Base-by-base conservation (phyloP, 2,113 vertebrate genomes). In the Cinclus cinclus region DNA sequence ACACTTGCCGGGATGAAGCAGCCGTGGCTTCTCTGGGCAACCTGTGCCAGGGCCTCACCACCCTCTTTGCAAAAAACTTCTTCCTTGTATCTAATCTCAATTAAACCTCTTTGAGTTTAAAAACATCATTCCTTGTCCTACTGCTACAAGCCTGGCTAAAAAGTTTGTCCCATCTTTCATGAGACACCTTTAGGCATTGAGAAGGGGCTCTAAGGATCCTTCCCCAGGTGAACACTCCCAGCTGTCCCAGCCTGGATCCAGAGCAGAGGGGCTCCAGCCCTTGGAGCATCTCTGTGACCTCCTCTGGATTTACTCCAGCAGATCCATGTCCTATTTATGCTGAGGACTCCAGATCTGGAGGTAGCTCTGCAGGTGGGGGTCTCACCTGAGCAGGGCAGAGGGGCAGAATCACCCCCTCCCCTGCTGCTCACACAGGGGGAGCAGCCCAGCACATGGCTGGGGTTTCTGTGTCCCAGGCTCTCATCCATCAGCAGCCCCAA, bases 261-360 rank as follows among this genome's bases (percentile, higher is more conserved):
- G 24, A 68, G 70, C 53, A 76, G 24, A 74, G 10, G 37, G 30
- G 3, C 35, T 76, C 9, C 47, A 90, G 70, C 12, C 6, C 47
- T 55, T 0, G 1, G n/a, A 55, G 0, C 17, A 69, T 1, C 14
- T 90, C n/a, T 0, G 0, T 31, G n/a, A 41, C 9, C 8, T 76
- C 30, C 71, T 76, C 47, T 69, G 49, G 47, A 62, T 6, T 63
- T 18, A 1, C 25, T 62, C 17, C 63, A 62, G 63, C 24, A 83
- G 41, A 14, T 62, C 62, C 70, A 62, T 0, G 1, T 35, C 25
- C 18, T n/a, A 0, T 9, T 88, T n/a, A 5, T 64, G 67, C 16
- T 28, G 50, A 50, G 30, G 22, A 62, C 1, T 14, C 55, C 60
- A 69, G n/a, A 1, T 1, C 41, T 49, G 70, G 30, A 35, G 16